These are phyloP conservation scores for Caenorhabditis macrosperma DNA, from an alignment of 2,888 invertebrate species.

Conservation along the genomic window DNA sequence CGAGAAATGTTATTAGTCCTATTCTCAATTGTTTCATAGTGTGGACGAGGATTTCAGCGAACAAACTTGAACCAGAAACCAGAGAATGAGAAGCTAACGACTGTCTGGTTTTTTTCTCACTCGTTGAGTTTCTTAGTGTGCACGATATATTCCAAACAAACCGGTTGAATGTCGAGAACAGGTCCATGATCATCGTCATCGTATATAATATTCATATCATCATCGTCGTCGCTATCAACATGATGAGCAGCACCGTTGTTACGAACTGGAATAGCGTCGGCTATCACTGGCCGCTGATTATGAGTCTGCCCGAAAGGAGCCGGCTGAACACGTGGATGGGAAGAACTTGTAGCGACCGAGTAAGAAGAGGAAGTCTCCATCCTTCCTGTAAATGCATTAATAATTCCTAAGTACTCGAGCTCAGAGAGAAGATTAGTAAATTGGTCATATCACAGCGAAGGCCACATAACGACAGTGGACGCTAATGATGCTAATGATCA, in stretches of 20 bases:
- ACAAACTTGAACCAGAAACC: no score
- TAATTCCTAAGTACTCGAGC: not conserved
- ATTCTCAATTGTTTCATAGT: no score
- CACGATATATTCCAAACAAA: not conserved
- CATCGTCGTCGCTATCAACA: slow-evolving; percentile 43
- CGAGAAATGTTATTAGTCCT: no score
- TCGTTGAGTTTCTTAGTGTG: no score
- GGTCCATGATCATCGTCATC: slow-evolving; percentile 24
- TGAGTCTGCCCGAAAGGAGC: not conserved
- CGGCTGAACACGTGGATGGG: not conserved
- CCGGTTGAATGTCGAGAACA: not conserved
- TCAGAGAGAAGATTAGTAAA: slow-evolving; percentile 30
- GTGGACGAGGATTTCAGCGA: no score
- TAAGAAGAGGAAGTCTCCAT: slow-evolving; percentile 1
- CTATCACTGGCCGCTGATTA: not conserved
- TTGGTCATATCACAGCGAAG: slow-evolving; percentile 2
- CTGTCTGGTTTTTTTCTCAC: no score
- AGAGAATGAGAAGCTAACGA: no score
- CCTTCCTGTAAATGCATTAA: not conserved
- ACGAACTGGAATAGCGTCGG: not conserved
- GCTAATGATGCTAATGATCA: not conserved
- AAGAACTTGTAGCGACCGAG: not conserved
- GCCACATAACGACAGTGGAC: not conserved
- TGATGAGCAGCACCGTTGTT: not conserved
- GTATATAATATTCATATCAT: slow-evolving; percentile 23